Base-by-base conservation (phyloP, 1,140 invertebrate genomes). In the Augochlora pura region DNA sequence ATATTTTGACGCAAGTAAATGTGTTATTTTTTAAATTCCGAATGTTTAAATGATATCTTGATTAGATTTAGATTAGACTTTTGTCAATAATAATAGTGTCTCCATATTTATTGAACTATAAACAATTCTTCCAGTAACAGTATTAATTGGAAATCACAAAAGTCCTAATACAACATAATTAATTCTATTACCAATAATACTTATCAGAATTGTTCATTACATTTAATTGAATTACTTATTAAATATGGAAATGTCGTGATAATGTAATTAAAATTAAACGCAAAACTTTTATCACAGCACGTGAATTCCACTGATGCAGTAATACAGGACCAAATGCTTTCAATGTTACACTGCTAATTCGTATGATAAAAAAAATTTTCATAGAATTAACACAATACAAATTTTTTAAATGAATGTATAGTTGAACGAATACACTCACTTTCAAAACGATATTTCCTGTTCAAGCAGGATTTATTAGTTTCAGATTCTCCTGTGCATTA, bases 61-160 rank as follows among this genome's bases (percentile, higher is more conserved):
- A 10, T 62, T 46, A 16, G 14, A 39, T 14, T 49, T 66, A 76
- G 14, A 59, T 23, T 18, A 49, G 8, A 62, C 23, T 52, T 60
- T 60, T 65, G 42, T 49, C 39, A 16, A 21, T 77, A 62, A 52
- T 0, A 49, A 14, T 69, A 27, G 69, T 16, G 32, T 9, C 23
- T 21, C 27, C 18, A 38, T 2, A 2, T 57, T 32, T 25, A 46
- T 67, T 81, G 57, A 27, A 10, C 49, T 42, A 54, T 14, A 42
- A 5, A 42, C 21, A 70, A 23, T 49, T 10, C 39, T 42, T 54
- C 23, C 49, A 14, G 10, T 59, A 57, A 77, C 32, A 64, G 21
- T n/a, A 57, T 54, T 7, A n/a, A 65, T 82, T 78, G 63, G 63
- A 67, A 60, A 69, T 71, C 39, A 64, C 18, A 60, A 70, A 49